Percentiles rank a stretch among this genome's conserved stretches.
These are phyloP conservation scores for Endotricha flammealis DNA, from an alignment of 2,888 invertebrate genomes.

Conservation along the genomic window DNA sequence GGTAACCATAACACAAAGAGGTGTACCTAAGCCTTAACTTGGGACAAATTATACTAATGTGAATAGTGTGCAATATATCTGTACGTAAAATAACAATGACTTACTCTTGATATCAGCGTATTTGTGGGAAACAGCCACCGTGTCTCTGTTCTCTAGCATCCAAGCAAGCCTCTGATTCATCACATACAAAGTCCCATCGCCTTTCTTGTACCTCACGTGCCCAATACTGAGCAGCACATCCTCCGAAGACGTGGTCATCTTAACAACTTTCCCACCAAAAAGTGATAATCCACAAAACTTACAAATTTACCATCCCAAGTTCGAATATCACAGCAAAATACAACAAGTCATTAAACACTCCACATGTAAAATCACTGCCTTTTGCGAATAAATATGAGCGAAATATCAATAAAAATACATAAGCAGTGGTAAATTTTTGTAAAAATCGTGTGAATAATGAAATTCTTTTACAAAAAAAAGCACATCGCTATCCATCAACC, in stretches of 20 bases:
- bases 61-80: too few species aligned
- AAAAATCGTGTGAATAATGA: constrained; percentile 40
- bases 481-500: constrained; percentile 54
- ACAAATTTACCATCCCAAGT: constrained; percentile 12
- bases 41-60: too few species aligned
- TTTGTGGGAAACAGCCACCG: constrained; percentile 94
- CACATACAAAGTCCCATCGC: constrained; percentile 95
- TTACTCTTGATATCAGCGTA: constrained; percentile 98
- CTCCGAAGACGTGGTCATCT: constrained; percentile 93
- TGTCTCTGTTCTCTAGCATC: constrained; percentile 96
- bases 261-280: constrained; percentile 13
- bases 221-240: constrained; percentile 96
- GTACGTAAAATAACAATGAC: too few species aligned
- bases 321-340: constrained; percentile 9
- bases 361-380: background rate
- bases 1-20: too few species aligned
- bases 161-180: constrained; percentile 98
- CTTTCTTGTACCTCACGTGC: constrained; percentile 96
- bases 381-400: constrained; percentile 4
- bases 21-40: too few species aligned
- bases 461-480: constrained; percentile 48
- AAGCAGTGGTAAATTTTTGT: constrained; percentile 27
- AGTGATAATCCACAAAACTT: constrained; percentile 13
- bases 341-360: constrained; percentile 1
- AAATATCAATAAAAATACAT: constrained; percentile 16